A percentile compares a stretch with the other conserved stretches of the same genome.
phyloP scores from a whole-genome alignment of 1,140 invertebrate species.

The Listronotus oregonensis region DNA sequence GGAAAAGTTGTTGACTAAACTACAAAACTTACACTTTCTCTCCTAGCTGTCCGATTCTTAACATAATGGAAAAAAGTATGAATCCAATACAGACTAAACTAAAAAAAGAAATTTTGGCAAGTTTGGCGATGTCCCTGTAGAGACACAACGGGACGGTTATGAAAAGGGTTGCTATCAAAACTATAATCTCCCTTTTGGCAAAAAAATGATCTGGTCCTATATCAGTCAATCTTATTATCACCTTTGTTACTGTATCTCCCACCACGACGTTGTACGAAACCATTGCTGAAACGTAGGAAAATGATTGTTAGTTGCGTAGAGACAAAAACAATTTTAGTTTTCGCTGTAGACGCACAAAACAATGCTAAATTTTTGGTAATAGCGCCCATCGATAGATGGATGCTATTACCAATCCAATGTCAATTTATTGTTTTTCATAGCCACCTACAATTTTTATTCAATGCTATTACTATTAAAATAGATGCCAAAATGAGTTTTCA shows the following conservation, averaged over 20 bases:
- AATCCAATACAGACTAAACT: constrained; percentile 77
- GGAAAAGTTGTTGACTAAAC: no score
- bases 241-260: constrained; percentile 86
- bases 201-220: constrained; percentile 64
- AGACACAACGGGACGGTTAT: constrained; percentile 83
- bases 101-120: constrained; percentile 81
- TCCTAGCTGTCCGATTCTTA: constrained; percentile 66
- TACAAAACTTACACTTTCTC: constrained; percentile 65
- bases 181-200: constrained; percentile 75
- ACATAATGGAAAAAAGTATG: constrained; percentile 74
- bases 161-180: constrained; percentile 74
- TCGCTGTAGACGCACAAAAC: no score
- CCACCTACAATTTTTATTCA: no score
- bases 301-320: background rate
- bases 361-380: no score
- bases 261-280: constrained; percentile 90
- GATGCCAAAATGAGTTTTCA: no score
- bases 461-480: no score
- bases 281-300: constrained; percentile 71
- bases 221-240: constrained; percentile 70
- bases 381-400: no score
- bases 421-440: no score
- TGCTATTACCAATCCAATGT: no score
- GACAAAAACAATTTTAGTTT: no score
- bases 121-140: constrained; percentile 77